Evolutionary conservation across 2,888 invertebrate genomes (phyloP).

Genomic region (Hyalella azteca): DNA sequence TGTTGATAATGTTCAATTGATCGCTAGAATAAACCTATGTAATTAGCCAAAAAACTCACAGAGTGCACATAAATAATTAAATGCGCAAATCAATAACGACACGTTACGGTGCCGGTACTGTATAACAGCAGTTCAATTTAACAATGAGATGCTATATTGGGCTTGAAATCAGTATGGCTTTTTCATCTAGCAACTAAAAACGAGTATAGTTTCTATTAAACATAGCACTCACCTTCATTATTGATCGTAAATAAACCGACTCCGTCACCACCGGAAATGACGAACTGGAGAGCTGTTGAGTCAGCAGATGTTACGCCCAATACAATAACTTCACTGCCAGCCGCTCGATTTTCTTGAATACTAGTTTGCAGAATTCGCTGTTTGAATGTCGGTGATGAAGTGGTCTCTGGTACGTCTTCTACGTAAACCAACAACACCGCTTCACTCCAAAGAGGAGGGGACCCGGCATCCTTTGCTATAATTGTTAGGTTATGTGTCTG

Average conservation of each 20-base stretch:
- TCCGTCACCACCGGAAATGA: conserved; percentile 86
- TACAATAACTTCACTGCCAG: conserved; percentile 77
- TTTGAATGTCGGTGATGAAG: conserved; percentile 62
- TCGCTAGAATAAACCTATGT: too few relatives aligned
- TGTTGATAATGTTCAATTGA: too few relatives aligned
- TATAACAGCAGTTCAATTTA: too few relatives aligned
- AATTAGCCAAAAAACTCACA: too few relatives aligned
- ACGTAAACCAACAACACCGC: conserved; percentile 73
- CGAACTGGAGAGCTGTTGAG: conserved; percentile 83
- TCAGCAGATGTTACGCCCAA: conserved; percentile 82
- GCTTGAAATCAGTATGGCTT: too few relatives aligned
- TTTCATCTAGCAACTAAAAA: too few relatives aligned
- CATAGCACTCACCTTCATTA: conserved; percentile 73
- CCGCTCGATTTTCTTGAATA: conserved; percentile 80
- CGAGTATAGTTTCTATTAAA: too few relatives aligned
- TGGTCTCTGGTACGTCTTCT: conserved; percentile 93
- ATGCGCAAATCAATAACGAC: too few relatives aligned
- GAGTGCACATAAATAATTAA: too few relatives aligned
- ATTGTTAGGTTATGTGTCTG: conserved; percentile 88
- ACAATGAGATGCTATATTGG: too few relatives aligned
- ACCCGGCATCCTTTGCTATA: conserved; percentile 83
- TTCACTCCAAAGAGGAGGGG: conserved; percentile 78
- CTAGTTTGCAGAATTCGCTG: conserved; percentile 76
- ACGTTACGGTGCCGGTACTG: too few relatives aligned
- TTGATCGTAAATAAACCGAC: conserved; percentile 91